A percentile compares a stretch with the other conserved stretches of the same genome.
Evolutionary conservation across 37 sponge, comb jelly and placozoan genomes (phyloP).

Genomic region (Halichondria panicea): DNA sequence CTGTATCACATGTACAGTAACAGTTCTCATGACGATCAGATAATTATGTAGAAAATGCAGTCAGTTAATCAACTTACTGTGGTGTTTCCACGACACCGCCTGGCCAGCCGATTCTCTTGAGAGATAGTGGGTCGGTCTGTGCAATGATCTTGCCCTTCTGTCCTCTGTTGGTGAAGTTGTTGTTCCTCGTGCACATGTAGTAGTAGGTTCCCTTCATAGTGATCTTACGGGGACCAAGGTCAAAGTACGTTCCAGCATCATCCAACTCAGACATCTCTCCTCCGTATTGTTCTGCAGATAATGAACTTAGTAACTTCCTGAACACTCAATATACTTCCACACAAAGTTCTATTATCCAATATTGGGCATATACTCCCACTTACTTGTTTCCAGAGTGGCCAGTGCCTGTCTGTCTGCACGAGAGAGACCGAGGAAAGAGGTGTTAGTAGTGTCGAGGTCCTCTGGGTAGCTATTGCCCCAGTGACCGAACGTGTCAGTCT

Average conservation of each 20-base stretch:
- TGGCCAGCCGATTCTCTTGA: slow-evolving; percentile 46
- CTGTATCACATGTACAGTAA: no score
- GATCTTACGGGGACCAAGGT: slow-evolving; percentile 83
- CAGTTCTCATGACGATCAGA: no score
- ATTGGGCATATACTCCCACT: not conserved
- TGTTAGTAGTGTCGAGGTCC: slow-evolving; percentile 42
- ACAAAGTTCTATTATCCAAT: not conserved
- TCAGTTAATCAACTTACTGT: slow-evolving; percentile 41
- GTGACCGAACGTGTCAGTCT: slow-evolving; percentile 69
- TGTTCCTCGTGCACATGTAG: slow-evolving; percentile 97
- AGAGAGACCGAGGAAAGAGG: slow-evolving; percentile 69
- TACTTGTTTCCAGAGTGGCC: slow-evolving; percentile 51
- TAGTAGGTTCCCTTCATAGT: slow-evolving; percentile 78
- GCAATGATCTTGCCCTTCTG: slow-evolving; percentile 94
- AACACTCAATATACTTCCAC: no score
- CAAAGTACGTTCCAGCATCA: slow-evolving; percentile 98
- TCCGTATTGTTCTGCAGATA: slow-evolving; percentile 77
- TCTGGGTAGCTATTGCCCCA: slow-evolving; percentile 91
- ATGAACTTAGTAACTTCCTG: no score
- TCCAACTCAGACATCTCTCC: slow-evolving; percentile 98
- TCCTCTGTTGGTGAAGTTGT: slow-evolving; percentile 98
- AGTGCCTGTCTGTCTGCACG: slow-evolving; percentile 52
- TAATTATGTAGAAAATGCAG: no score
- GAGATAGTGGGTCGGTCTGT: not conserved
- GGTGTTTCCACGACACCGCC: slow-evolving; percentile 37